phyloP scores from a whole-genome alignment of 2,888 invertebrate genomes.

The Melinaea menophilus region DNA sequence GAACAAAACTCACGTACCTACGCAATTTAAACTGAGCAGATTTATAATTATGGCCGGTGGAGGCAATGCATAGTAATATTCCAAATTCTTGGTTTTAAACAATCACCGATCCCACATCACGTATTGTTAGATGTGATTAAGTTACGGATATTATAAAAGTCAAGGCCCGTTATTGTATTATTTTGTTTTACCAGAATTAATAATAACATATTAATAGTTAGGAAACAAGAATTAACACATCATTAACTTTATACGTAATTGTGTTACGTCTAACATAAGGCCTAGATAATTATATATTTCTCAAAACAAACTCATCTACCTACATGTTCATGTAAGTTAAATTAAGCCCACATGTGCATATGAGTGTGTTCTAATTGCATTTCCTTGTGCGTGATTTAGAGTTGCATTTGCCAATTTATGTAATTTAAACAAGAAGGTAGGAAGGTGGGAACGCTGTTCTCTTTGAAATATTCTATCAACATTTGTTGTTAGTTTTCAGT shows the following conservation, averaged over 20 bases:
- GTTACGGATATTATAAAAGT: no score
- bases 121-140: background rate
- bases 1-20: background rate
- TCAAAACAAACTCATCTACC: background rate
- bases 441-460: background rate
- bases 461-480: background rate
- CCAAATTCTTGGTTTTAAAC: background rate
- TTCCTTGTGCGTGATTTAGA: constrained; percentile 11
- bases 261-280: no score
- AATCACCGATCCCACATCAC: background rate
- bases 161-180: no score
- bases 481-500: no score
- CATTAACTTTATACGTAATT: no score
- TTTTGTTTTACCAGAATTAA: no score
- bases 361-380: constrained; percentile 3
- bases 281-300: no score
- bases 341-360: constrained; percentile 3
- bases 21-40: background rate
- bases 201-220: no score
- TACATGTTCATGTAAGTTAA: background rate
- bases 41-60: background rate
- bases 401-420: background rate
- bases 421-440: background rate
- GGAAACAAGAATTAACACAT: no score
- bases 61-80: background rate